phyloP scores from a whole-genome alignment of 1,140 invertebrate species.

The Platyura marginata region DNA sequence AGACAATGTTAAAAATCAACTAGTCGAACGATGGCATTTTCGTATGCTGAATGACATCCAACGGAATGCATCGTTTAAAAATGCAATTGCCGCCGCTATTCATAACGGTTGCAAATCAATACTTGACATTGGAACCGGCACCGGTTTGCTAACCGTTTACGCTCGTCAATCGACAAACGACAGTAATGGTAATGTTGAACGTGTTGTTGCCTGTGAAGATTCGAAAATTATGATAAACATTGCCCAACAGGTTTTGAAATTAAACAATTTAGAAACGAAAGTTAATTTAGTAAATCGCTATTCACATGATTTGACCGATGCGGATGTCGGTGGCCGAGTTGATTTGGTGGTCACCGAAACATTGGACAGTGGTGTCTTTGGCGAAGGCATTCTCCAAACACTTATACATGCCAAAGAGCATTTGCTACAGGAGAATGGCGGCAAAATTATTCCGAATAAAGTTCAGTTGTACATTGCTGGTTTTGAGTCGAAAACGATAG shows the following conservation, averaged over 20 bases:
- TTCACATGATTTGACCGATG: constrained; percentile 33
- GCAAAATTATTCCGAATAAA: constrained; percentile 38
- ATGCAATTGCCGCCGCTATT: constrained; percentile 38
- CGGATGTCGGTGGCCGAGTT: constrained; percentile 35
- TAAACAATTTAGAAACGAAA: constrained; percentile 24
- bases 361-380: constrained; percentile 60
- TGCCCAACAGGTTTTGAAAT: constrained; percentile 31
- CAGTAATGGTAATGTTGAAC: no score
- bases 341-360: constrained; percentile 54
- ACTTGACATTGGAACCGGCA: constrained; percentile 57
- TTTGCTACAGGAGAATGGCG: constrained; percentile 28
- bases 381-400: constrained; percentile 47
- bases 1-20: constrained; percentile 23
- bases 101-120: constrained; percentile 25
- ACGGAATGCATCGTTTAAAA: constrained; percentile 42
- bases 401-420: constrained; percentile 45
- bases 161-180: constrained; percentile 32
- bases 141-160: constrained; percentile 47
- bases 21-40: constrained; percentile 62
- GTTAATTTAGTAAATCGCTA: constrained; percentile 28
- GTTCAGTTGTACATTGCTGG: constrained; percentile 43
- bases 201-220: constrained; percentile 44
- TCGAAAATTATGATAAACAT: constrained; percentile 40
- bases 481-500: constrained; percentile 27
- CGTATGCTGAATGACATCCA: constrained; percentile 57